Percentiles rank a stretch among this genome's conserved stretches.
phyloP scores from a whole-genome alignment of 2,797 vertebrate genomes.

The Siniperca scherzeri region DNA sequence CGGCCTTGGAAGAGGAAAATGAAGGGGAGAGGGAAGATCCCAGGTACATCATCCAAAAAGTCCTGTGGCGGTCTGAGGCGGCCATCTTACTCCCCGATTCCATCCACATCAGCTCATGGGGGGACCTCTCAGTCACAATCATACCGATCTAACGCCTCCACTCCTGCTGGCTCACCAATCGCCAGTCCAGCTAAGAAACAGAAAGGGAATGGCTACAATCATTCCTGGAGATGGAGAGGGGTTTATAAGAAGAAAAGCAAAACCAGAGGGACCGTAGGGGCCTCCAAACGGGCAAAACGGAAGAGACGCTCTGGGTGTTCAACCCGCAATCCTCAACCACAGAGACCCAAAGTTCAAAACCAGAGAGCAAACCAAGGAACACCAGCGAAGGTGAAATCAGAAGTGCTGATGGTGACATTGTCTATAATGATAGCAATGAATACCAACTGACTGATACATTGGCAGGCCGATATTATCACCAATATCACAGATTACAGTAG shows the following conservation, averaged over 20 bases:
- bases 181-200: not conserved
- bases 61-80: not conserved
- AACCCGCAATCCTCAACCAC: not conserved
- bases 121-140: not conserved
- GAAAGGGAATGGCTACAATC: no score
- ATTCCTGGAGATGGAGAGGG: accelerated
- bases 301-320: not conserved
- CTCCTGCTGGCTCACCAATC: not conserved
- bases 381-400: not conserved
- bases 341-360: not conserved
- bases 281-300: not conserved
- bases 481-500: no score
- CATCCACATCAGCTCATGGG: not conserved
- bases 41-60: not conserved
- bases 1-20: no score
- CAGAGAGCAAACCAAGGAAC: not conserved
- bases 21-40: not conserved
- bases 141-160: not conserved
- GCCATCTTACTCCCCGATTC: accelerated
- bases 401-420: not conserved
- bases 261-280: not conserved
- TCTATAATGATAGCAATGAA: not conserved
- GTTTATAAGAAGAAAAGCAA: no score
- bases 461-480: no score
- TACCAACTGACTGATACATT: not conserved